Base-by-base conservation (phyloP, 2,797 vertebrate genomes). In the Hyperoplus immaculatus region DNA sequence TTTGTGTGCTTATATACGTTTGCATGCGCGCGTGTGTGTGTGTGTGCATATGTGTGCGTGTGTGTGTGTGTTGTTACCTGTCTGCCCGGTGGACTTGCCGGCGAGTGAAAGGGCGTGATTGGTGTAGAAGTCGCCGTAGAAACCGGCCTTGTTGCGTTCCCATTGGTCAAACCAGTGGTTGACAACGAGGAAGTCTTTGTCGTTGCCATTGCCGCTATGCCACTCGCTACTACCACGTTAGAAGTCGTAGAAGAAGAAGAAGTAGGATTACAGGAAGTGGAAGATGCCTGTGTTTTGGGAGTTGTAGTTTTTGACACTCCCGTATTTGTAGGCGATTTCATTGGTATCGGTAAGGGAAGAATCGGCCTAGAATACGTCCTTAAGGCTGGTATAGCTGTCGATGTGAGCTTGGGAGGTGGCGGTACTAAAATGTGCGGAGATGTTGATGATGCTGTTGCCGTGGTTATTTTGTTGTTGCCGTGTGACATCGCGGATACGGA, bases 31-130 rank as follows among this genome's bases (percentile, higher is more conserved):
- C 42, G 42, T 43, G 42, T 10, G 42, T 43, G 42, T 43, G 42
- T 43, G 42, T 4, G 42, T 47, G 36, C 45, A 18, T 51, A 10
- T 39, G 18, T 68, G 3, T 16, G 39, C 43, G 1, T 45, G 42
- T 16, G 42, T 49, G 43, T 68, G 68, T n/a, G 15, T 18, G 14
- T 59, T 3, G 70, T 78, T 88, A 95, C 95, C 94, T 96, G 95
- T 90, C 94, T 88, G 70, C 93, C 90, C 51, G 94, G 90, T 42
- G 93, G 89, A 8, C 93, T 94, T 69, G 94, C 95, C 2, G 94
- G 94, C 8, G 93, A 95, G 87, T 96, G 95, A 41, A 96, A 95
- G 53, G 95, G 93, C 2, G 93, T 95, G 87, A 96, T 95, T 0
- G 92, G 82, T 1, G 93, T 90, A 70, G 92, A 88, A 49, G 83